A percentile compares a stretch with the other conserved stretches of the same genome.
Evolutionary conservation across 2,113 vertebrate species (phyloP).

Genomic region (Nothocercus nigrocapillus): DNA sequence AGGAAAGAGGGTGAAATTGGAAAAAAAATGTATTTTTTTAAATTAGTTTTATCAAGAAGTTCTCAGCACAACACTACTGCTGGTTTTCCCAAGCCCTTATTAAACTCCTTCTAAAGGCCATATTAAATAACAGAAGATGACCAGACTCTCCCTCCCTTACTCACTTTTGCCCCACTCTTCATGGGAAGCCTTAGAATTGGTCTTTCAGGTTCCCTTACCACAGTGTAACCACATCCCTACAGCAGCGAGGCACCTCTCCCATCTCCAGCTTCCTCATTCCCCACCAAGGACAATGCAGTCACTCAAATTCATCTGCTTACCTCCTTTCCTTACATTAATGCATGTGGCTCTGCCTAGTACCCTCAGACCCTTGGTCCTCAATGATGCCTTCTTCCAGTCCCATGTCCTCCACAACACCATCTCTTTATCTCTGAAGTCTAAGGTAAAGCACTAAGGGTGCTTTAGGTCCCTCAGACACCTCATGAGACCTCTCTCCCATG

Average conservation of each 20-base stretch:
- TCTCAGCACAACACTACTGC: not conserved
- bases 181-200: not conserved
- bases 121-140: not conserved
- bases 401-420: no score
- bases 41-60: not conserved
- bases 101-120: not conserved
- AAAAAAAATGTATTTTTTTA: not conserved
- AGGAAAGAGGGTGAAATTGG: not conserved
- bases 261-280: not conserved
- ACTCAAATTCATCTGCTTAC: not conserved
- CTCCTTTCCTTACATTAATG: not conserved
- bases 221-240: not conserved
- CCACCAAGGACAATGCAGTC: not conserved
- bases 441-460: no score
- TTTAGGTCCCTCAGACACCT: no score
- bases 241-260: not conserved
- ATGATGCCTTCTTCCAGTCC: no score
- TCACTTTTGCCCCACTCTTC: not conserved
- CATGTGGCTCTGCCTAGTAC: accelerated
- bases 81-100: not conserved
- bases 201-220: not conserved
- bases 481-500: not conserved
- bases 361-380: not conserved
- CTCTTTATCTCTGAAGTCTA: no score
- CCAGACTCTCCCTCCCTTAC: not conserved